These are phyloP conservation scores for Cloeon dipterum DNA, from an alignment of 2,888 invertebrate genomes.

Conservation along the genomic window DNA sequence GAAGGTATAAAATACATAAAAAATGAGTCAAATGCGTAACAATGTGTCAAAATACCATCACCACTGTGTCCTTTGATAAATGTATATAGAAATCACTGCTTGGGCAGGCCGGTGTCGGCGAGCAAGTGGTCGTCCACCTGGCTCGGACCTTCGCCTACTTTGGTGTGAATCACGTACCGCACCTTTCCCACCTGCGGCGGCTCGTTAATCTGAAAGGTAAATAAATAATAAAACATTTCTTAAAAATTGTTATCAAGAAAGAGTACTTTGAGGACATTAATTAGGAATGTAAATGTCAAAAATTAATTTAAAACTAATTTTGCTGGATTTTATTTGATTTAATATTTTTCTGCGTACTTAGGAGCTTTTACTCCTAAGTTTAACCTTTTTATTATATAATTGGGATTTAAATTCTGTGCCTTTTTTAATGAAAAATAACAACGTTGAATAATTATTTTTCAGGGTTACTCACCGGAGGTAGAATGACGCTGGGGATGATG, in stretches of 20 bases:
- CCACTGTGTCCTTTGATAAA: no score
- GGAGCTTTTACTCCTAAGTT: no score
- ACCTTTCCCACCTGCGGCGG: constrained; percentile 29
- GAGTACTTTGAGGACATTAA: not conserved
- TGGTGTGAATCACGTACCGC: constrained; percentile 65
- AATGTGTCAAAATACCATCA: no score
- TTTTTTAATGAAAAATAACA: no score
- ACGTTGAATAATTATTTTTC: constrained; percentile 13
- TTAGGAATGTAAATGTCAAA: not conserved
- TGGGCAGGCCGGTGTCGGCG: not conserved
- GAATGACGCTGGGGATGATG: constrained; percentile 13
- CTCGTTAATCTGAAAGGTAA: constrained; percentile 13
- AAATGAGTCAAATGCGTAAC: no score
- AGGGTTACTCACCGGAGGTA: no score
- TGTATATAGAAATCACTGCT: no score
- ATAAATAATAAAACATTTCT: not conserved
- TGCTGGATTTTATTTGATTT: not conserved
- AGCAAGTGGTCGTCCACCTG: constrained; percentile 15
- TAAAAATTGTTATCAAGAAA: not conserved
- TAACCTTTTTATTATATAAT: no score
- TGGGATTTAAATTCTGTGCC: no score
- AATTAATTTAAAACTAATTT: not conserved
- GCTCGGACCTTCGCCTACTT: constrained; percentile 55
- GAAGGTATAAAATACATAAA: no score
- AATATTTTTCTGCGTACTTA: no score